Evolutionary conservation across 2,888 invertebrate species (phyloP), one percentile per base, ranked within the genome.

Genomic region (Sicus ferrugineus): DNA sequence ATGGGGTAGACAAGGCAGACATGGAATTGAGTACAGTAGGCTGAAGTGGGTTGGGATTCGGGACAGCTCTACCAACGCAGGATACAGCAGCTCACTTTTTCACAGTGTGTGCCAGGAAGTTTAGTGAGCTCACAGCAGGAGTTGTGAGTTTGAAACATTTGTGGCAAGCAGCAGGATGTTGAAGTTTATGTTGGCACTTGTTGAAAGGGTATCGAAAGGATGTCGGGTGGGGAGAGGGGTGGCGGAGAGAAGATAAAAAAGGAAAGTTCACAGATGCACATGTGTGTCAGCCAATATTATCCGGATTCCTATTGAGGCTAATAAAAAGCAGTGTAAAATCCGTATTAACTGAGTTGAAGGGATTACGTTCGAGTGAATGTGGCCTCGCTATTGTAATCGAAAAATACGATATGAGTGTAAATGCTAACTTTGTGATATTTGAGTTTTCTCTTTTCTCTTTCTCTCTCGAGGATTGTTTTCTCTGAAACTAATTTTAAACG

Each of bases 151-250:
- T 65, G 16, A 26, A 38, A 34, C 26, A 28, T n/a, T 42, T 2
- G 28, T 21, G 26, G n/a, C 56, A 56, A 54, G 38, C 38, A 19
- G 42, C 38, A 58, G 46, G 30, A 56, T 56, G 58, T 56, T 67
- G 30, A 46, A 67, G 67, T 67, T 67, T 67, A 52, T 64, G 67
- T 50, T 9, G n/a, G 31, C 67, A 67, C 56, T 67, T 58, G 58
- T 46, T 67, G 67, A 2, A n/a, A 5, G 21, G 26, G 56, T 21
- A 46, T 21, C n/a, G 21, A 28, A 64, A 26, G 3, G 26, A 7
- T n/a, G n/a, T n/a, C n/a, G n/a, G n/a, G n/a, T n/a, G n/a, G n/a
- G 11, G 14, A 21, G 54, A 54, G 14, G 14, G 7, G 38, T 14
- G 9, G 38, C 14, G 38, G 38, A 38, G 31, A 59, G 31, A 52